phyloP scores from a whole-genome alignment of 2,113 vertebrate species.

The Eulemur rufifrons region DNA sequence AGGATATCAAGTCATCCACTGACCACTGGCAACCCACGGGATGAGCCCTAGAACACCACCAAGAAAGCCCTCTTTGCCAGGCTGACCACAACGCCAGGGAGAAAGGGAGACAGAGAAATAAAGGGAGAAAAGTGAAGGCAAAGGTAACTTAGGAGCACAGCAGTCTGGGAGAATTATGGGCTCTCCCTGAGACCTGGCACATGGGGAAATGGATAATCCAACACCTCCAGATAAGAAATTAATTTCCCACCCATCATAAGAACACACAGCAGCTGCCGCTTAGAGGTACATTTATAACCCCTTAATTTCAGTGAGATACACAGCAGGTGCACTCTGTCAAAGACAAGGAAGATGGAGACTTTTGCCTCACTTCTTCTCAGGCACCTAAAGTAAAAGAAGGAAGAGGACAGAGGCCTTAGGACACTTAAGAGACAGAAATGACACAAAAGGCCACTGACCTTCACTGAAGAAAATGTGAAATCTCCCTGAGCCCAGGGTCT shows the following conservation, averaged over 20 bases:
- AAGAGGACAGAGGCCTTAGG: not conserved
- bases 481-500: not conserved
- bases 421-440: not conserved
- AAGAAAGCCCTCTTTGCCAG: not conserved
- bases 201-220: conserved; percentile 70
- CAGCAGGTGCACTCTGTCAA: not conserved
- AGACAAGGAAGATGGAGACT: not conserved
- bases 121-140: not conserved
- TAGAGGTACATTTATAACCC: conserved; percentile 71
- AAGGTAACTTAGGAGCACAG: conserved; percentile 57
- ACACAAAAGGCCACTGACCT: not conserved
- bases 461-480: not conserved
- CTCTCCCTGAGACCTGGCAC: conserved; percentile 62
- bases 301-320: conserved; percentile 58
- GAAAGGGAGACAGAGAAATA: not conserved
- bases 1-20: not conserved
- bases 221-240: conserved; percentile 72
- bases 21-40: not conserved
- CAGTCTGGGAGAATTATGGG: conserved; percentile 69
- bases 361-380: not conserved
- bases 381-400: not conserved
- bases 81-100: not conserved
- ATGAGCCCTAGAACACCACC: not conserved
- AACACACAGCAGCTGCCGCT: conserved; percentile 63
- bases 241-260: conserved; percentile 80